A percentile compares a stretch with the other conserved stretches of the same genome.
phyloP scores from a whole-genome alignment of 2,797 vertebrate species.

The Neoniphon sammara region DNA sequence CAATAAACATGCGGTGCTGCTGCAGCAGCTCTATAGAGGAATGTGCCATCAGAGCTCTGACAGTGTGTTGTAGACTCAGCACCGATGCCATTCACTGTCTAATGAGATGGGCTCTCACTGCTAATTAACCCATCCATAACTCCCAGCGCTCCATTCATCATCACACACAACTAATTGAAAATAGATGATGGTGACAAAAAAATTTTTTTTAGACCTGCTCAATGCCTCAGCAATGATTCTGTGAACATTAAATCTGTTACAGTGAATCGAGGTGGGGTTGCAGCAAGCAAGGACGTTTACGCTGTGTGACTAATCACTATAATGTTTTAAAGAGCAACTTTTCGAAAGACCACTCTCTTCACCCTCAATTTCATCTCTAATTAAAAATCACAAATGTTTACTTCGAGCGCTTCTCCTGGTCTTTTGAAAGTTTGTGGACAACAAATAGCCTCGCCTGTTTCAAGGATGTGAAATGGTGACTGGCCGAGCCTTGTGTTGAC shows the following conservation, averaged over 20 bases:
- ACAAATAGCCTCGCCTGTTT: background rate
- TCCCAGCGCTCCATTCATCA: slow-evolving; percentile 79
- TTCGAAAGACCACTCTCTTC: background rate
- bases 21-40: slow-evolving; percentile 66
- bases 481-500: slow-evolving; percentile 23
- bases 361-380: too few relatives aligned
- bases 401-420: background rate
- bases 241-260: background rate
- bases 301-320: background rate
- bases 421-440: background rate
- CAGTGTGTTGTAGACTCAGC: slow-evolving; percentile 66
- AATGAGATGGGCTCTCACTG: slow-evolving; percentile 82
- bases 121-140: slow-evolving; percentile 84
- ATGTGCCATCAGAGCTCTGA: slow-evolving; percentile 72
- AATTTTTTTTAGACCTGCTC: slow-evolving; percentile 21
- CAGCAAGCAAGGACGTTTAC: slow-evolving; percentile 9
- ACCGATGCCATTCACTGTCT: slow-evolving; percentile 71
- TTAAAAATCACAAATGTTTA: background rate
- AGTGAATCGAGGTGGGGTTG: background rate
- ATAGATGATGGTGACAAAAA: slow-evolving; percentile 68
- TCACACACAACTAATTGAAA: slow-evolving; percentile 71
- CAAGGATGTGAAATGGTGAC: slow-evolving; percentile 21
- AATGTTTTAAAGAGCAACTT: background rate
- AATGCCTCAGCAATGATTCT: slow-evolving; percentile 26
- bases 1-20: slow-evolving; percentile 45